Percentiles rank a stretch among this genome's conserved stretches.
Evolutionary conservation across 2,888 invertebrate genomes (phyloP).

Genomic region (Vesta saturnalis): DNA sequence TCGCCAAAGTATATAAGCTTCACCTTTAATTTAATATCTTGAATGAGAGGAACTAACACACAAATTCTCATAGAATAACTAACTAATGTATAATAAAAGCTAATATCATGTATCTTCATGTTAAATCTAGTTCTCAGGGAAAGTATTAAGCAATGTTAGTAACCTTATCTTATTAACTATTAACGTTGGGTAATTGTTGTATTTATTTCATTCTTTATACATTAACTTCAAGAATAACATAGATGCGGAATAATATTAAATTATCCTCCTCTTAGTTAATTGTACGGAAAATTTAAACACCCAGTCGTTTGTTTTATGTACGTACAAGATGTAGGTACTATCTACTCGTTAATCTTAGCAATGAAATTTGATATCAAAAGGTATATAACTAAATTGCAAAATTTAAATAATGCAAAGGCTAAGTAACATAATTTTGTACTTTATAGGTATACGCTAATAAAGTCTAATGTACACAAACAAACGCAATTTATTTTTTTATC

Average conservation of each 20-base stretch:
- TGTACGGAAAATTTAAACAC: slow-evolving; percentile 8
- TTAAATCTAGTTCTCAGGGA: slow-evolving; percentile 42
- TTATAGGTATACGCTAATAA: too few species aligned
- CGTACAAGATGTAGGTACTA: neutral
- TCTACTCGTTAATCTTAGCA: neutral
- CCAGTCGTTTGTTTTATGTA: neutral
- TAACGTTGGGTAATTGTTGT: slow-evolving; percentile 32
- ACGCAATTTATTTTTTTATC: too few species aligned
- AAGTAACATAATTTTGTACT: too few species aligned
- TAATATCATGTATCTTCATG: slow-evolving; percentile 44
- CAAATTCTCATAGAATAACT: slow-evolving; percentile 43
- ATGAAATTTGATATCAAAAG: slow-evolving; percentile 2
- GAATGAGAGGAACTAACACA: slow-evolving; percentile 23
- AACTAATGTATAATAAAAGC: slow-evolving; percentile 42
- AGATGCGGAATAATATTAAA: slow-evolving; percentile 1
- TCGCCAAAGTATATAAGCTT: neutral
- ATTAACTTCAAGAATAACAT: slow-evolving; percentile 10
- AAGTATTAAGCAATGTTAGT: slow-evolving; percentile 27
- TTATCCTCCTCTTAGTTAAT: neutral
- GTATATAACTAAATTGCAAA: too few species aligned
- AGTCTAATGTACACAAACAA: too few species aligned
- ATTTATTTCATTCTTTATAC: slow-evolving; percentile 33
- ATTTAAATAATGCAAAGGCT: too few species aligned
- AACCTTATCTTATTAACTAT: slow-evolving; percentile 34
- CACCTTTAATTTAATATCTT: too few species aligned